Base-by-base conservation (phyloP, 2,113 vertebrate species). In the Mugil cephalus region DNA sequence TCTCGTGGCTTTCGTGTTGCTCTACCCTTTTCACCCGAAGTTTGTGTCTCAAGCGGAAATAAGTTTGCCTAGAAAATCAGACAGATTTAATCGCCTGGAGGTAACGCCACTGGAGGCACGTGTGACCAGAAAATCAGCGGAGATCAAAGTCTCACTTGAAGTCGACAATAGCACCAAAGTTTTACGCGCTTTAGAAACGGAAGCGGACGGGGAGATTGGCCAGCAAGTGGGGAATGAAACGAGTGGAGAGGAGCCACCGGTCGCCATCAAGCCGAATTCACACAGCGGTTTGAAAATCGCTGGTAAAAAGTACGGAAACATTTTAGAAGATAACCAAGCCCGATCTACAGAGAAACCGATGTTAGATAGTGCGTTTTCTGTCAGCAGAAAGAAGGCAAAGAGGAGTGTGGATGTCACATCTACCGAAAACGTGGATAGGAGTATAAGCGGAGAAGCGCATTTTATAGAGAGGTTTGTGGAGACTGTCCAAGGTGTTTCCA, bases 401-500 rank as follows among this genome's bases (percentile, higher is more conserved):
- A 84, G 90, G 67, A 89, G 81, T 15, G 79, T 55, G 21, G 79
- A 14, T 4, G 13, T 61, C 51, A 17, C 67, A 34, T 35, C 52
- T 50, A 46, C 17, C n/a, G 83, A 80, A 7, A 54, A 83, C 47
- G 53, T 89, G 71, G 85, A 86, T 21, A 77, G 45, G 83, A 88
- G 69, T 53, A 19, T 47, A 39, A 56, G 55, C 48, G 86, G 62
- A 69, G 85, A 82, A 43, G 68, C 74, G 53, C 80, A 77, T 61
- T 75, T 80, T 12, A 74, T 40, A 47, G 77, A 80, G 50, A 70
- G 76, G 50, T 68, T 83, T 35, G 36, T 79, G 73, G 88, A 92
- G 59, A 74, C 77, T 30, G 80, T 77, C 4, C 86, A 86, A 2
- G 94, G 94, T 11, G 92, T 87, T 40, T 90, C 92, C 68, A 92